A percentile compares a stretch with the other conserved stretches of the same genome.
Evolutionary conservation across 2,113 vertebrate genomes (phyloP).

Genomic region (Poeciliopsis retropinna): DNA sequence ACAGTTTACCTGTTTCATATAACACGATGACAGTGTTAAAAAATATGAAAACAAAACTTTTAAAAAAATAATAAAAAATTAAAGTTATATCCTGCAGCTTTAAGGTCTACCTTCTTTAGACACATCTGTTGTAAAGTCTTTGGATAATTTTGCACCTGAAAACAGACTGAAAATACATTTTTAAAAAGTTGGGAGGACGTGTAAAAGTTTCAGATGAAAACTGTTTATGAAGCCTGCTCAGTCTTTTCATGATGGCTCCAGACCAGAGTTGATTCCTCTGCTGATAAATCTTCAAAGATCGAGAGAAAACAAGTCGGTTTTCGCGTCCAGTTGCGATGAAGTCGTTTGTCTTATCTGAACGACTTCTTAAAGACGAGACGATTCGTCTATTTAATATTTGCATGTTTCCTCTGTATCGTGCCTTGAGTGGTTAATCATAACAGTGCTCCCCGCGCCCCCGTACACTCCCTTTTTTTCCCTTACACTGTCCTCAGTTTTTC

Average conservation of each 20-base stretch:
- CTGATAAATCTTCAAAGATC: background rate
- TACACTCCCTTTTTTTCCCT: background rate
- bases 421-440: slow-evolving; percentile 43
- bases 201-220: background rate
- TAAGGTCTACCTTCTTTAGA: no score
- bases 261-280: slow-evolving; percentile 17
- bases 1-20: no score
- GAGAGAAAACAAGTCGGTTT: slow-evolving; percentile 29
- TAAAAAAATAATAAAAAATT: no score
- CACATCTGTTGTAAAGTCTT: background rate
- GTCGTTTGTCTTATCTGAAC: slow-evolving; percentile 39
- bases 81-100: no score
- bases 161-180: background rate
- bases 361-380: slow-evolving; percentile 18
- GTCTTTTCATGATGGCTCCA: slow-evolving; percentile 14
- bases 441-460: background rate
- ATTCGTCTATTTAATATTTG: slow-evolving; percentile 15
- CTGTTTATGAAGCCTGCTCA: background rate
- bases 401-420: slow-evolving; percentile 14
- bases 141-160: background rate
- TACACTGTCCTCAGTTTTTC: background rate
- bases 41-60: no score
- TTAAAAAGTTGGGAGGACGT: background rate
- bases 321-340: slow-evolving; percentile 16
- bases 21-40: no score